These are phyloP conservation scores for Falco peregrinus DNA, from an alignment of 2,797 vertebrate species.

Conservation along the genomic window DNA sequence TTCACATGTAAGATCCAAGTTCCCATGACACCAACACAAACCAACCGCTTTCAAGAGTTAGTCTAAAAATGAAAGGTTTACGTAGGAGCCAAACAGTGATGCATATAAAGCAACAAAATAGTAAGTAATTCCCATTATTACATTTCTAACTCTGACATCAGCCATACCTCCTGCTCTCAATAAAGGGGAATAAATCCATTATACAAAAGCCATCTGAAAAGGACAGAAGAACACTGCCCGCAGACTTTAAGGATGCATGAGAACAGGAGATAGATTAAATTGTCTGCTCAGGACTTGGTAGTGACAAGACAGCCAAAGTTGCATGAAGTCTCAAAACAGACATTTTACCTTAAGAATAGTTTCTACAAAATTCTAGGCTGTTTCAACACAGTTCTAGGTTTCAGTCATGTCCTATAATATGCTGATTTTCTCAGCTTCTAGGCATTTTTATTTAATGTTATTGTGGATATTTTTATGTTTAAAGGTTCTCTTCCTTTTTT, in stretches of 20 bases:
- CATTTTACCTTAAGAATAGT: not conserved
- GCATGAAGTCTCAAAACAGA: not conserved
- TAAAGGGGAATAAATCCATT: not conserved
- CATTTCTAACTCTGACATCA: not conserved
- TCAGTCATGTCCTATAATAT: not conserved
- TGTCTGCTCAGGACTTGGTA: not conserved
- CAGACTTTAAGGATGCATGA: not conserved
- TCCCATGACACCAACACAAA: not conserved
- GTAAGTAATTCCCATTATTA: not conserved
- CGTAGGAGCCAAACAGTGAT: not conserved
- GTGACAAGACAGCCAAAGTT: not conserved
- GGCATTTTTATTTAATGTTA: not conserved
- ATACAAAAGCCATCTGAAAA: not conserved
- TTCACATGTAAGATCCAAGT: not conserved
- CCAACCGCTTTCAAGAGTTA: not conserved
- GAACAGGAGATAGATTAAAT: not conserved
- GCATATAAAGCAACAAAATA: not conserved
- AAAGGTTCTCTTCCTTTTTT: not conserved
- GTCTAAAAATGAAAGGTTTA: not conserved
- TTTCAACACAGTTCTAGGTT: not conserved
- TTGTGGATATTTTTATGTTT: not conserved
- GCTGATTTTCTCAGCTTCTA: not conserved
- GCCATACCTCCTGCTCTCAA: not conserved
- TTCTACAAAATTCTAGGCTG: not conserved
- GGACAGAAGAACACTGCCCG: rapidly evolving